phyloP scores from a whole-genome alignment of 2,888 invertebrate genomes.

The Mechanitis messenoides region DNA sequence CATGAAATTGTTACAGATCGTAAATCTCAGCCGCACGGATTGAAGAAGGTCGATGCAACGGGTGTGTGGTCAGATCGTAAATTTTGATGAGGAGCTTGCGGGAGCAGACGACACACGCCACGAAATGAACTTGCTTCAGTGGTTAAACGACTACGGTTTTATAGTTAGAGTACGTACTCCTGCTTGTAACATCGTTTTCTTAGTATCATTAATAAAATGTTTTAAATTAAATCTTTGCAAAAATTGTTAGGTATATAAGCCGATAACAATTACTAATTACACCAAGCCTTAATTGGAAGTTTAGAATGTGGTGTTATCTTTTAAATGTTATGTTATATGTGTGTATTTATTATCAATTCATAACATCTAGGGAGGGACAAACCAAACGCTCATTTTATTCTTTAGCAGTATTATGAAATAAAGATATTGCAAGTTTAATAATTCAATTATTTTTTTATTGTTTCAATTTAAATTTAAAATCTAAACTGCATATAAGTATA shows the following conservation, averaged over 20 bases:
- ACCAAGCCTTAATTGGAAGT: neutral
- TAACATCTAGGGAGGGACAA: neutral
- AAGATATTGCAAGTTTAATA: too few species aligned
- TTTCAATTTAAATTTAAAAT: too few species aligned
- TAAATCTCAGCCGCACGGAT: constrained; percentile 21
- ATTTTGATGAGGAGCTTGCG: constrained; percentile 38
- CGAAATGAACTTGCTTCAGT: constrained; percentile 19
- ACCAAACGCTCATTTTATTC: neutral
- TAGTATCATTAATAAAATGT: too few species aligned
- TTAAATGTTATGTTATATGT: neutral
- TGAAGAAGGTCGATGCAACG: constrained; percentile 15
- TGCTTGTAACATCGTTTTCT: neutral
- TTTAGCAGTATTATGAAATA: neutral
- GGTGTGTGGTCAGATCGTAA: constrained; percentile 44
- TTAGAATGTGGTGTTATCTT: constrained; percentile 14
- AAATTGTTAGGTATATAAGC: too few species aligned
- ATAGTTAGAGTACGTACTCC: neutral
- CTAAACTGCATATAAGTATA: too few species aligned
- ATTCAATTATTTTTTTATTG: too few species aligned
- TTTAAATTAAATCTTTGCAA: too few species aligned
- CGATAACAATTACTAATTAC: neutral
- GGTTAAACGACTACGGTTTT: constrained; percentile 14
- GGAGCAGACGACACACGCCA: constrained; percentile 18
- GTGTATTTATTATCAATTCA: neutral
- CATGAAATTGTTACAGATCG: constrained; percentile 24